phyloP scores from a whole-genome alignment of 2,113 vertebrate genomes.

The Acinonyx jubatus region DNA sequence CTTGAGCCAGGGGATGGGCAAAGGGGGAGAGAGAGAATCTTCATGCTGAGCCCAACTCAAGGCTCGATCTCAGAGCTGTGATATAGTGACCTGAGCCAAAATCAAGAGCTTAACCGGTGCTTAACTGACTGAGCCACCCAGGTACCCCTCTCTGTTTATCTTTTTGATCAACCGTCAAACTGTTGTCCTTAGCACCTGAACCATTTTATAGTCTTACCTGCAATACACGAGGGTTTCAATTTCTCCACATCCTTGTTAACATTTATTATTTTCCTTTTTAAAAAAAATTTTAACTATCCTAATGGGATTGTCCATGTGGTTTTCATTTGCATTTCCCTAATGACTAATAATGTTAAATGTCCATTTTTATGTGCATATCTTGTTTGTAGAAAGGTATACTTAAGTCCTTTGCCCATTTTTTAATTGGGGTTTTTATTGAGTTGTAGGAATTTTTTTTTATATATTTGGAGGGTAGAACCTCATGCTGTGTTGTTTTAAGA shows the following conservation, averaged over 20 bases:
- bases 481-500: neutral
- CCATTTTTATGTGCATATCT: neutral
- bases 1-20: too few species aligned
- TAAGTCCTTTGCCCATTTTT: neutral
- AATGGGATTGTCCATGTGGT: neutral
- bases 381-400: neutral
- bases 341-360: neutral
- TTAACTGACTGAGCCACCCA: too few species aligned
- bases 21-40: too few species aligned
- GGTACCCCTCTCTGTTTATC: neutral
- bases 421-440: neutral
- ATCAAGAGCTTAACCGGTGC: too few species aligned
- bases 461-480: neutral
- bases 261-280: neutral
- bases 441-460: neutral
- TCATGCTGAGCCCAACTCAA: too few species aligned
- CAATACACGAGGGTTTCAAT: neutral
- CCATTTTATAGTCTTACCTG: neutral
- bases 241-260: neutral
- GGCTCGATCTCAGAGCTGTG: too few species aligned
- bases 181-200: neutral
- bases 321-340: conserved; percentile 26
- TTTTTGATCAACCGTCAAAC: neutral
- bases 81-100: too few species aligned
- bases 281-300: neutral